Evolutionary conservation across 2,888 invertebrate species (phyloP).

Genomic region (Callimorpha dominula): DNA sequence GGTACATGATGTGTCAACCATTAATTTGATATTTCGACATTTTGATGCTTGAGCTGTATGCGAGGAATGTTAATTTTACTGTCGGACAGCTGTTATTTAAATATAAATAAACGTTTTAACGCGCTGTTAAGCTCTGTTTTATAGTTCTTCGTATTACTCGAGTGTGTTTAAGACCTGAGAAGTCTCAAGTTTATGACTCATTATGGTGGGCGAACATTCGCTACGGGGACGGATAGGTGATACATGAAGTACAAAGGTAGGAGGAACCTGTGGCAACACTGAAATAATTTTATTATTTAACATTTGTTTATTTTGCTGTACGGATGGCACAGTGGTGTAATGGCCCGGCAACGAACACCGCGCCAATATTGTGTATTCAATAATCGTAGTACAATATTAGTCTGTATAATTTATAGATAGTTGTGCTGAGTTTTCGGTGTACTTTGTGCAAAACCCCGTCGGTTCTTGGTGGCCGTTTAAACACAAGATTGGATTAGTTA

Average conservation of each 20-base stretch:
- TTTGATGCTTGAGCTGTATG: not conserved
- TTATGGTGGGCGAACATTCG: conserved; percentile 14
- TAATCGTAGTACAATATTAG: not conserved
- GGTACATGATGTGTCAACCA: not conserved
- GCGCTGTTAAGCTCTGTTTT: conserved; percentile 22
- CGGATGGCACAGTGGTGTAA: not conserved
- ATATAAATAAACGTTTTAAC: conserved; percentile 24
- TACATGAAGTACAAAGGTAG: not conserved
- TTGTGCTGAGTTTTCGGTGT: too few species aligned
- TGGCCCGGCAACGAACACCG: not conserved
- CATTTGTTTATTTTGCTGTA: not conserved
- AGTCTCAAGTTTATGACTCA: conserved; percentile 10
- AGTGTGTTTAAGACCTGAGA: not conserved
- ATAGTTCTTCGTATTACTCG: conserved; percentile 14
- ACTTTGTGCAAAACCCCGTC: too few species aligned
- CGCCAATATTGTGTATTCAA: not conserved
- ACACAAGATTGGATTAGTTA: too few species aligned
- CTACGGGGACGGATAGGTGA: conserved; percentile 1
- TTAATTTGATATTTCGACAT: not conserved
- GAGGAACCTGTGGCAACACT: not conserved
- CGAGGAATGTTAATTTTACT: conserved; percentile 27
- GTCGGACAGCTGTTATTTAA: conserved; percentile 29
- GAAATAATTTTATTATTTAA: not conserved
- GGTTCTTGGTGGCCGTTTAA: too few species aligned
- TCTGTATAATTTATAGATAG: too few species aligned